These are phyloP conservation scores for Eugnorisma glareosa DNA, from an alignment of 2,888 invertebrate species.

Conservation along the genomic window DNA sequence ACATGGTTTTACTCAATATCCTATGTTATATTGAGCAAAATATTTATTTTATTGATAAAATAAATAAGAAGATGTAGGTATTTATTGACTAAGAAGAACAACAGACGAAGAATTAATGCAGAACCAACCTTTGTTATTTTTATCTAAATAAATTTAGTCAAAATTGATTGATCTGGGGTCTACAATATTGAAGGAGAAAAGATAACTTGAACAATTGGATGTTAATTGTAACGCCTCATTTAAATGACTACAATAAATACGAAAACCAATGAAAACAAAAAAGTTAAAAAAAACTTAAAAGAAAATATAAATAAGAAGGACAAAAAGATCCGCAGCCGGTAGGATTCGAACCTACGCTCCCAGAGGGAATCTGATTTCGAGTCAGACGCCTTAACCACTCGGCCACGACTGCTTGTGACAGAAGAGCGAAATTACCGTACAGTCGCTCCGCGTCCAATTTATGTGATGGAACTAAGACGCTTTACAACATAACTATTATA, in stretches of 20 bases:
- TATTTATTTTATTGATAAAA: too few relatives aligned
- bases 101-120: too few relatives aligned
- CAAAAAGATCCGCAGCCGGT: conserved; percentile 92
- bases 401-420: conserved; percentile 92
- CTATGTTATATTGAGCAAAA: too few relatives aligned
- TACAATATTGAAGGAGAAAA: not conserved
- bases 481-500: too few relatives aligned
- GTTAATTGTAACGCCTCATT: not conserved
- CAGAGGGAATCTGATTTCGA: conserved; percentile 96
- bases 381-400: conserved; percentile 94
- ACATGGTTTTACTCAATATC: too few relatives aligned
- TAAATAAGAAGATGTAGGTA: not conserved
- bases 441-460: not conserved
- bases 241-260: not conserved
- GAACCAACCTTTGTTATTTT: too few relatives aligned
- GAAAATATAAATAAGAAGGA: not conserved
- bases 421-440: conserved; percentile 66
- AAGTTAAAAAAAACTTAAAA: not conserved
- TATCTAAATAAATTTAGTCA: too few relatives aligned
- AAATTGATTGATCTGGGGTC: not conserved
- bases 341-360: conserved; percentile 97
- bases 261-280: not conserved
- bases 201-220: not conserved
- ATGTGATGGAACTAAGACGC: too few relatives aligned
- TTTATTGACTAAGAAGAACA: too few relatives aligned